phyloP scores from a whole-genome alignment of 2,888 invertebrate species.

The Mesorhabditis spiculigera region DNA sequence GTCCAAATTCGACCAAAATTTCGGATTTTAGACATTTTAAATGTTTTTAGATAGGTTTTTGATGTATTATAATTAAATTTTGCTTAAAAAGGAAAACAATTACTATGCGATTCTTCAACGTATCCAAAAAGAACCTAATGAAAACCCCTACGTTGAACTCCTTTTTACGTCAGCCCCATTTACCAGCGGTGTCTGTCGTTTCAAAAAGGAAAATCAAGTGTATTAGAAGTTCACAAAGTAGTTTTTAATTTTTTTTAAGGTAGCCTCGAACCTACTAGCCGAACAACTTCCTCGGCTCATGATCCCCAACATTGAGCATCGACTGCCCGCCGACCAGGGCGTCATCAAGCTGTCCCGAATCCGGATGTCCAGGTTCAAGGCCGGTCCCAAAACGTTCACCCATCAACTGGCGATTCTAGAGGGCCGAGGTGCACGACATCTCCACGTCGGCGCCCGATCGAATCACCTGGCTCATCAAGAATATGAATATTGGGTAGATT shows the following conservation, averaged over 20 bases:
- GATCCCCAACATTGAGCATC: constrained; percentile 43
- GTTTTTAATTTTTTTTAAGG: constrained; percentile 15
- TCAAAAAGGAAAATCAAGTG: too few relatives aligned
- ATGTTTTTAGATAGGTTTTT: too few relatives aligned
- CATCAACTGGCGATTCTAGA: constrained; percentile 14
- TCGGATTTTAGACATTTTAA: too few relatives aligned
- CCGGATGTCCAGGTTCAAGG: constrained; percentile 24
- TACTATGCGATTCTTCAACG: too few relatives aligned
- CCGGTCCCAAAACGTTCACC: neutral
- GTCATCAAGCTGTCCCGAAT: constrained; percentile 37
- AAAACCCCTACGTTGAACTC: too few relatives aligned
- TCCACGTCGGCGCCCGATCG: constrained; percentile 37
- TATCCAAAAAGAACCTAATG: too few relatives aligned
- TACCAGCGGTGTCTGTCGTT: too few relatives aligned
- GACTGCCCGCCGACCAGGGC: constrained; percentile 40
- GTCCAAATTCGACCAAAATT: too few relatives aligned
- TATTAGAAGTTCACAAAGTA: too few relatives aligned
- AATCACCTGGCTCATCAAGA: constrained; percentile 40
- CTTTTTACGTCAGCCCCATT: too few relatives aligned
- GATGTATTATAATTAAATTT: too few relatives aligned
- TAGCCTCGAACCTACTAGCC: constrained; percentile 41
- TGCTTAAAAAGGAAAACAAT: too few relatives aligned
- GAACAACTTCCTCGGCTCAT: constrained; percentile 40
- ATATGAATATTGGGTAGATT: constrained; percentile 39
- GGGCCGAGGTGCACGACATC: constrained; percentile 36